Evolutionary conservation across 2,888 invertebrate species (phyloP), one percentile per base, ranked within the genome.

Genomic region (Acanthosoma haemorrhoidale): DNA sequence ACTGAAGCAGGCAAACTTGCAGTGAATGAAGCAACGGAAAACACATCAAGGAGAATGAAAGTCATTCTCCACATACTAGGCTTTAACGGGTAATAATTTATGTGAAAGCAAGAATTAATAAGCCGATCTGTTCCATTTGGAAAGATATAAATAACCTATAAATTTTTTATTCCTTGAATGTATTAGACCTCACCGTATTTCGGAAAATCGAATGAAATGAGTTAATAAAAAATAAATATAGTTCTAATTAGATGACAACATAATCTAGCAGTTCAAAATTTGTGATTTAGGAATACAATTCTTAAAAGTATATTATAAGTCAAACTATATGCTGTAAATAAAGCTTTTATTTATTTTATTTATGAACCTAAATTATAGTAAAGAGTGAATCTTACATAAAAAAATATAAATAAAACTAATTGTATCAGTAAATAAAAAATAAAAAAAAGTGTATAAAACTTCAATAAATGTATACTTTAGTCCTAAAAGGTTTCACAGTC

Each of bases 1-100:
- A 60, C 67, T 75, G 69, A 68, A 72, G 68, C 63, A 71, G 9
- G 70, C 73, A 43, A 70, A 61, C 67, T 43, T 57, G 15, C 71
- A 72, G 51, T 4, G 25, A 69, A 74, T 71, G 39, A 72, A 58
- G 69, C 36, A n/a, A 34, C 9, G 38, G 16, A 5, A n/a, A 31
- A 59, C 32, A 21, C 18, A 43, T 13, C 43, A 43, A 43, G 43
- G 43, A 43, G 43, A 43, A 21, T 21, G 43, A 18, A 43, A 21
- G 21, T 43, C 43, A 43, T 21, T 5, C 43, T 43, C 43, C 21
- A 13, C 1, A 58, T 25, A 31, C 58, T 58, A 32, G 58, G 32
- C 29, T 29, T 63, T 39, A 63, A 63, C 63, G 63, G 63, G 63
- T 63, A 63, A n/a, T 21, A 63, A 39, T 31, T 31, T 58, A 58